Evolutionary conservation across 1,140 invertebrate species (phyloP), one percentile per base, ranked within the genome.

Genomic region (Aphis craccivora): DNA sequence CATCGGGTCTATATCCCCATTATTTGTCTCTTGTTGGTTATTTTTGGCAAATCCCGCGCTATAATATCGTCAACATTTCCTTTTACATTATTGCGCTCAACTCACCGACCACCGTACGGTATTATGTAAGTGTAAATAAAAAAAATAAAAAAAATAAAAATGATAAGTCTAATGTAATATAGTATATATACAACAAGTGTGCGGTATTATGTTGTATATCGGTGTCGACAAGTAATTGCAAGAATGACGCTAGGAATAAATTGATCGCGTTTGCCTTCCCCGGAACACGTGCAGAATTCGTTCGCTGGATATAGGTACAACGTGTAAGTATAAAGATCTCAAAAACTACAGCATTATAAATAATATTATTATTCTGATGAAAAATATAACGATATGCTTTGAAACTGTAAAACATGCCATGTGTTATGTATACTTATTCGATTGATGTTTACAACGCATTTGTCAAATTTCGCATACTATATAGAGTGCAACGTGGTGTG

Each of bases 21-120:
- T 90, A 40, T 90, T 67, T 90, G 37, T 90, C n/a, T 90, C 55
- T 43, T 60, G 60, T 67, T 14, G 8, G 37, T 90, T 90, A n/a
- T 90, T 90, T 90, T 90, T 43, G 89, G 55, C 89, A 45, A 90
- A 90, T 90, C 25, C 53, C 37, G 18, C 45, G 60, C 18, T 23
- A 67, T n/a, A 67, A 30, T 43, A 7, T 45, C 30, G 87, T 22
- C 53, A 3, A 60, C 55, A 43, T n/a, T 55, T 14, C 25, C 37
- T 18, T 67, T 90, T 90, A 43, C 30, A 67, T n/a, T 30, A 76
- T 76, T n/a, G 8, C 30, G 60, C 37, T 60, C 25, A 6, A 35
- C n/a, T 40, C 25, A 18, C 14, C 11, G n/a, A 35, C 30, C 25
- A 18, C 14, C 11, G n/a, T 76, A 18, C 30, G 30, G 18, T 55